Base-by-base conservation (phyloP, 1,140 invertebrate genomes). In the Heliconius melpomene region DNA sequence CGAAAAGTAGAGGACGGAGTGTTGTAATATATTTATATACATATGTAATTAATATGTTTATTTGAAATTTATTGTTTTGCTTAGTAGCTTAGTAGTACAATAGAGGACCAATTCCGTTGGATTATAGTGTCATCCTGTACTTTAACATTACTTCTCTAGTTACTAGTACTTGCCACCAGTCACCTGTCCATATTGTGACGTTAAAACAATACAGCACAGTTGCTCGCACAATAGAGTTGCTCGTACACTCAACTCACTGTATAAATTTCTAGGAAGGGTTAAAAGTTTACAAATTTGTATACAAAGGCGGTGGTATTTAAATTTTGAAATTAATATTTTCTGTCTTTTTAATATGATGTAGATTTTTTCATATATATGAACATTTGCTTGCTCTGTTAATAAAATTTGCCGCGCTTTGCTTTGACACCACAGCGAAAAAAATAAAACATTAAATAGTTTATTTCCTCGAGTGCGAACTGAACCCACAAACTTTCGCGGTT, bases 221-320 rank as follows among this genome's bases (percentile, higher is more conserved):
- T 50, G 73, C 77, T 73, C 18, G 71, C 73, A 76, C 75, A n/a
- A 79, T 60, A 23, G 54, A 60, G 54, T 60, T 72, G 29, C 73
- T 79, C 40, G 77, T 81, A 81, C 77, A 74, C 79, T 66, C 40
- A 75, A 77, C 77, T 73, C 78, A 78, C 72, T 73, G 73, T 75
- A 81, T 83, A 79, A 80, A 79, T 81, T 83, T 77, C 50, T 76
- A 23, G 66, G 57, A 80, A 82, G 80, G 83, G 81, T 82, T 80
- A 82, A 84, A 84, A 84, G 83, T 80, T 82, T 83, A 83, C 82
- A 81, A 79, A 85, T 85, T 85, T 81, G 79, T 77, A 83, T 83
- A 78, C 75, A 77, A 75, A 46, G 74, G 73, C 74, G 77, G 74
- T 82, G 52, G 3, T 74, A 81, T 85, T 85, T 85, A 76, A 82